Evolutionary conservation across 2,888 invertebrate genomes (phyloP).

Genomic region (Arrhopalites spinosus): DNA sequence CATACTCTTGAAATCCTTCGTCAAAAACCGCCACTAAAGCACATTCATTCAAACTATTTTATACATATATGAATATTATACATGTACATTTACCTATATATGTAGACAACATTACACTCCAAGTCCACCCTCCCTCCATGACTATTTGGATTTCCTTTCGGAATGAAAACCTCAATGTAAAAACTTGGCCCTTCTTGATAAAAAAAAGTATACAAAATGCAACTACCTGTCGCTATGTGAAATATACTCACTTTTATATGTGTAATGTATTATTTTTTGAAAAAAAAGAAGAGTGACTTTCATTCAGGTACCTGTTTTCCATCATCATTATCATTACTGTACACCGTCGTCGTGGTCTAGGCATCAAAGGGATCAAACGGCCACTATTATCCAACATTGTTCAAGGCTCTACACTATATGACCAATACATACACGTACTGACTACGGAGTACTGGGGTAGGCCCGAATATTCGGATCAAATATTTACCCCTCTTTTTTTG

Average conservation of each 20-base stretch:
- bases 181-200: neutral
- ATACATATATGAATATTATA: neutral
- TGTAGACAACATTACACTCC: neutral
- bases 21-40: conserved; percentile 21
- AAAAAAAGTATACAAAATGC: neutral
- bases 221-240: conserved; percentile 15
- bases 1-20: conserved; percentile 35
- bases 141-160: conserved; percentile 33
- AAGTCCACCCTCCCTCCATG: conserved; percentile 25
- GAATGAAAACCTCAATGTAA: conserved; percentile 28
- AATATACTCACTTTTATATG: neutral
- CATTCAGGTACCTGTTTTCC: conserved; percentile 4
- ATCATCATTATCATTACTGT: neutral
- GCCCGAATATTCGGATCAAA: too few relatives aligned
- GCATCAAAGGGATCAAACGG: conserved; percentile 9
- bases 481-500: too few relatives aligned
- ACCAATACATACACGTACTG: too few relatives aligned
- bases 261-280: neutral
- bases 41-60: neutral
- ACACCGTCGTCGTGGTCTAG: neutral
- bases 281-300: neutral
- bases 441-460: too few relatives aligned
- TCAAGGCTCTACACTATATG: too few relatives aligned
- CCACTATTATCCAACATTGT: neutral
- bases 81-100: neutral